Evolutionary conservation across 2,113 vertebrate genomes (phyloP).

Genomic region (Poeciliopsis prolifica): DNA sequence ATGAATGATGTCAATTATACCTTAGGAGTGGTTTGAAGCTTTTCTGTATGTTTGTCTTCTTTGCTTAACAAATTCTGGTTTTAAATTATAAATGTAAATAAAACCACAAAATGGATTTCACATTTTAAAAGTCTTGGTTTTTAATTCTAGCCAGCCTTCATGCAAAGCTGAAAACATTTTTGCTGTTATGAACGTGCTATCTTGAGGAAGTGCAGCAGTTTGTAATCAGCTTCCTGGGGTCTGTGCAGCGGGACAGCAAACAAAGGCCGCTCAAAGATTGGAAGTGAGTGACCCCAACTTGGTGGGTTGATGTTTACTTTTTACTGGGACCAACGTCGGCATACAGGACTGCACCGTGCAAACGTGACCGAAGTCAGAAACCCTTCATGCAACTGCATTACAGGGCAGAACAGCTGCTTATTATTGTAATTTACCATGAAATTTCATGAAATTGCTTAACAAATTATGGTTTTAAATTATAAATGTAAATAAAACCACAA

Average conservation of each 20-base stretch:
- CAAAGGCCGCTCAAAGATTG: constrained; percentile 63
- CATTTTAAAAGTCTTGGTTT: not conserved
- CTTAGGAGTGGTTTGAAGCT: not conserved
- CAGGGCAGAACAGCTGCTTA: constrained; percentile 30
- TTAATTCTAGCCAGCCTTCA: not conserved
- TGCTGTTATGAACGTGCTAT: constrained; percentile 50
- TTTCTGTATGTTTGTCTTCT: not conserved
- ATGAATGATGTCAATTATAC: not conserved
- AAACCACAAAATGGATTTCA: no score
- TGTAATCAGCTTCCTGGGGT: constrained; percentile 55
- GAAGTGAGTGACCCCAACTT: constrained; percentile 62
- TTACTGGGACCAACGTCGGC: constrained; percentile 36
- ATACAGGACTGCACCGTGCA: constrained; percentile 34
- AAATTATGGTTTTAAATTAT: no score
- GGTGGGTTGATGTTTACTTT: constrained; percentile 66
- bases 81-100: no score
- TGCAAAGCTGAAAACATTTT: not conserved
- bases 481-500: no score
- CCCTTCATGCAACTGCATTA: constrained; percentile 15
- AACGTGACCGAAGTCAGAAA: constrained; percentile 72
- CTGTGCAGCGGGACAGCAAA: constrained; percentile 61
- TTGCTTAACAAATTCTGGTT: not conserved
- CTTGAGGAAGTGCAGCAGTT: constrained; percentile 50
- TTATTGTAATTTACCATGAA: constrained; percentile 25
- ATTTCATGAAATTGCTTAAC: no score